Conservation (phyloP, 2,113 vertebrate species). For the Lycaon pictus region DNA sequence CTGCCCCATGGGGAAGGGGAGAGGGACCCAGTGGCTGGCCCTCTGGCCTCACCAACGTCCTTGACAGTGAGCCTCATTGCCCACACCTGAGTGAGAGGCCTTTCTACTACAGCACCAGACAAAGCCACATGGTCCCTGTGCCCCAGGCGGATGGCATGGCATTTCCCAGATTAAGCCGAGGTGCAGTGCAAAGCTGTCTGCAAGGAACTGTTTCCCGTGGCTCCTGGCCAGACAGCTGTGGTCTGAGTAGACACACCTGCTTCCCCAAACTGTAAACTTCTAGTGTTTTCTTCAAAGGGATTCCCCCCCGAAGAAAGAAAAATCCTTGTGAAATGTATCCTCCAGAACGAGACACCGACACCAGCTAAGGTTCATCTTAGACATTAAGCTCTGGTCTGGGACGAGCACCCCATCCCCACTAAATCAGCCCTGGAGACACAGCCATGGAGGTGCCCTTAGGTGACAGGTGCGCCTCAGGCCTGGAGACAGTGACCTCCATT, state of each 20-base stretch:
- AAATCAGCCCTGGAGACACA: not conserved
- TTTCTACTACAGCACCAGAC: not conserved
- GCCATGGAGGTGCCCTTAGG: not conserved
- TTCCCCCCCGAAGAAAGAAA: not conserved
- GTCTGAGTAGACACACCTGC: not conserved
- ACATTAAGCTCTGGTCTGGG: not conserved
- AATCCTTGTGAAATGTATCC: not conserved
- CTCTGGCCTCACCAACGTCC: not conserved
- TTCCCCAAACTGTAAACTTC: not conserved
- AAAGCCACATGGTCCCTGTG: not conserved
- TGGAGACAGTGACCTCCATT: not conserved
- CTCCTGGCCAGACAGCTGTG: not conserved
- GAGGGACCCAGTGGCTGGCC: not conserved
- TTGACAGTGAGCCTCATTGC: not conserved
- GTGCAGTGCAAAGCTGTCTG: not conserved
- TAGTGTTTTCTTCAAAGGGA: not conserved
- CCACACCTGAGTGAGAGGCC: not conserved
- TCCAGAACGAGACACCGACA: not conserved
- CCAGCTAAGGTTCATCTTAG: not conserved
- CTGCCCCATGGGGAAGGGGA: not conserved
- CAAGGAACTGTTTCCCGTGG: not conserved
- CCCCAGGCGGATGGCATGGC: not conserved
- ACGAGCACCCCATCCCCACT: not conserved
- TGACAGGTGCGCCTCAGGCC: not conserved
- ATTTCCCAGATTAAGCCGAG: not conserved